Evolutionary conservation across 2,888 invertebrate genomes (phyloP).

Genomic region (Ecliptopera silaceata): DNA sequence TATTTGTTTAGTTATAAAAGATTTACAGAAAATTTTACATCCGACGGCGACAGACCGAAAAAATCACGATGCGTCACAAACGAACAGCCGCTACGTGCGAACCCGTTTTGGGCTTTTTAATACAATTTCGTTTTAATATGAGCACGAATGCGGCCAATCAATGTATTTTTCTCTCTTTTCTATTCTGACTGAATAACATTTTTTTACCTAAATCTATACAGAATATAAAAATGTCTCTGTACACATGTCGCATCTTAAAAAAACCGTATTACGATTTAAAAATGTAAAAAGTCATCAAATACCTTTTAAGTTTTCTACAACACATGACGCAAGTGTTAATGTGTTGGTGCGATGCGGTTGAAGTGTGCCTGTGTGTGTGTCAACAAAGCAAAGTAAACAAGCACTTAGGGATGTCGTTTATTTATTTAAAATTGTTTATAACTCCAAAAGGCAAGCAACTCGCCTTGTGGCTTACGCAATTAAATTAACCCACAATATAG

Average conservation of each 20-base stretch:
- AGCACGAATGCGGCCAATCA: slow-evolving; percentile 16
- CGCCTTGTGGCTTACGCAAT: slow-evolving; percentile 7
- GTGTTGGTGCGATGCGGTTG: too few species aligned
- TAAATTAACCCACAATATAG: slow-evolving; percentile 12
- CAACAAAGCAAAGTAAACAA: too few species aligned
- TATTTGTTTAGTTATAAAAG: background rate
- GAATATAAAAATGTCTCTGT: too few species aligned
- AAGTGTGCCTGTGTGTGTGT: too few species aligned
- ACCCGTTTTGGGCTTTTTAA: slow-evolving; percentile 17
- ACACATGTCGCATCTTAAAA: too few species aligned
- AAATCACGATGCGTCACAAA: slow-evolving; percentile 25
- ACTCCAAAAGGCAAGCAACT: slow-evolving; percentile 1
- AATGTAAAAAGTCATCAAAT: too few species aligned
- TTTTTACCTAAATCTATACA: background rate
- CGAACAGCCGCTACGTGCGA: slow-evolving; percentile 17
- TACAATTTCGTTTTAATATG: slow-evolving; percentile 18
- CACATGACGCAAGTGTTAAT: too few species aligned
- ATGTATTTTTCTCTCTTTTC: slow-evolving; percentile 3
- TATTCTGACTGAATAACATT: background rate
- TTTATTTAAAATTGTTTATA: background rate
- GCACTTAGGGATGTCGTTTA: background rate
- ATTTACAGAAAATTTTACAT: slow-evolving; percentile 10
- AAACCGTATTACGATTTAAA: too few species aligned
- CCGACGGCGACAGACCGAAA: slow-evolving; percentile 16
- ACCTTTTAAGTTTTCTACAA: too few species aligned